A percentile compares a stretch with the other conserved stretches of the same genome.
Evolutionary conservation across 92 coral and sea anemone species (phyloP).

Genomic region (Parazoanthus darwini): DNA sequence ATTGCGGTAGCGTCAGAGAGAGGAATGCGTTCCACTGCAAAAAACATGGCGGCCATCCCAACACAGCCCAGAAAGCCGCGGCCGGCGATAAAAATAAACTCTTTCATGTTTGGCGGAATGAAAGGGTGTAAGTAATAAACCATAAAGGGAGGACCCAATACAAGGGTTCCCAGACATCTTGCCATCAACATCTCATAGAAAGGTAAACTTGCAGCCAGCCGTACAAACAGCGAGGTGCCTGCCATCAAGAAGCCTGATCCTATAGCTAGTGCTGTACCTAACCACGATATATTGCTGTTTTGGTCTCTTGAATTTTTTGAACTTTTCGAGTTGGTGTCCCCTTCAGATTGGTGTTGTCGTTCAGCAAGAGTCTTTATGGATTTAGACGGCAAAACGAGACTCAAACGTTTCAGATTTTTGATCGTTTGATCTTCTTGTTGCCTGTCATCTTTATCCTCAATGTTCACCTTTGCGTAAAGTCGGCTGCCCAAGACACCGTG

Average conservation of each 20-base stretch:
- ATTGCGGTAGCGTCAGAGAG: slow-evolving; percentile 76
- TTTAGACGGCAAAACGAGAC: no score
- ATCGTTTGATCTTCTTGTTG: no score
- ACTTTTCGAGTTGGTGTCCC: no score
- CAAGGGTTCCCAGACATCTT: slow-evolving; percentile 36
- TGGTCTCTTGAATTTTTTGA: no score
- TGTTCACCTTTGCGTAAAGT: no score
- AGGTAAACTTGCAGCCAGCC: slow-evolving; percentile 53
- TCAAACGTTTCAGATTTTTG: no score
- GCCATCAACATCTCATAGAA: slow-evolving; percentile 51
- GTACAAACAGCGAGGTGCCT: slow-evolving; percentile 26
- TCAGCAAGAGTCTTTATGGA: no score
- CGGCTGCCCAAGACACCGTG: no score
- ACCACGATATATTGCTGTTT: not conserved
- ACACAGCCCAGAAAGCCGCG: slow-evolving; percentile 50
- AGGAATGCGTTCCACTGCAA: slow-evolving; percentile 71
- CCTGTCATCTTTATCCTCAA: no score
- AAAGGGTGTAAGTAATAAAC: slow-evolving; percentile 42
- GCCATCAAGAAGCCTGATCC: slow-evolving; percentile 24
- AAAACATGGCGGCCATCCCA: slow-evolving; percentile 46
- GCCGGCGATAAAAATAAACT: slow-evolving; percentile 28
- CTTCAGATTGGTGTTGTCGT: no score
- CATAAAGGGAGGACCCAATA: slow-evolving; percentile 49
- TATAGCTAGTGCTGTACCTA: slow-evolving; percentile 25
- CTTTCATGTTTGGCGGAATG: slow-evolving; percentile 35